Evolutionary conservation across 2,888 invertebrate species (phyloP), one percentile per base, ranked within the genome.

Genomic region (Cheilosia soror): DNA sequence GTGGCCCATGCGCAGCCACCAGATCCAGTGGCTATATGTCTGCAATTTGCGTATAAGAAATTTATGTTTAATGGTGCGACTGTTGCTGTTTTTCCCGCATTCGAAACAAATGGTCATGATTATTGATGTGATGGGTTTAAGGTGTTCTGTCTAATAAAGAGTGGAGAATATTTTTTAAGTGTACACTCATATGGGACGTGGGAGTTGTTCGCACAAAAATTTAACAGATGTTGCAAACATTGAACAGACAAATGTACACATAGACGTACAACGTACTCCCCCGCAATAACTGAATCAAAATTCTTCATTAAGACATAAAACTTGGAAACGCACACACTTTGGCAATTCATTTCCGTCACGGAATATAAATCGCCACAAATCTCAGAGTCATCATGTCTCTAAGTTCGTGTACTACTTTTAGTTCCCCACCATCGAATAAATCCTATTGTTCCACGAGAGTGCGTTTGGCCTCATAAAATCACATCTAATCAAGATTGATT

Each of bases 401-500:
- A 47, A 47, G 47, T 47, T 47, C n/a, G 1, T 44, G 44, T 44
- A 11, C 44, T n/a, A n/a, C 47, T 66, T 31, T 29, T 58, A 55
- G 65, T 66, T 40, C 53, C 40, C 65, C 65, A 13, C 42, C 37
- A 49, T 37, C 40, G 13, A 40, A 15, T 63, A 13, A 31, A 66
- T 62, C 13, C 20, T 9, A 51, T 13, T 58, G 51, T 65, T 47
- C 49, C 68, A 51, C 20, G 33, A 63, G 62, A 79, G 79, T 79
- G 73, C 55, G 72, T 55, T 68, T 53, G 71, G 62, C 55, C 81
- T 85, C 76, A 77, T 85, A 89, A 92, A 92, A 92, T 92, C 92
- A 91, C 90, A 88, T 90, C 90, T 91, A 92, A 92, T 92, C 91
- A 92, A 92, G 92, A 92, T 92, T 92, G 91, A 92, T 92, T 90